A percentile compares a stretch with the other conserved stretches of the same genome.
Conservation (phyloP, 2,113 vertebrate genomes). For the Myiozetetes cayanensis region DNA sequence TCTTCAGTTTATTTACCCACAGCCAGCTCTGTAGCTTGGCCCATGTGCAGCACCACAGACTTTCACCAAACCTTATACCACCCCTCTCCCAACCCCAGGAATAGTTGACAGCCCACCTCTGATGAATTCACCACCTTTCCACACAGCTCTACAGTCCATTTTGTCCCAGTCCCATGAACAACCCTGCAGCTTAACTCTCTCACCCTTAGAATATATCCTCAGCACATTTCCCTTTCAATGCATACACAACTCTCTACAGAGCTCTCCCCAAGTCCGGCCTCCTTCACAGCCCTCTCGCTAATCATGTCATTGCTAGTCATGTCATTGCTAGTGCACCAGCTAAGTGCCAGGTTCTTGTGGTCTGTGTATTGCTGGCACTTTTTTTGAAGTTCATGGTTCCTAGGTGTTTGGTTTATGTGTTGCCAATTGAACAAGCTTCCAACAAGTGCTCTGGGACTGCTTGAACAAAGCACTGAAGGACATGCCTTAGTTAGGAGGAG, state of each 20-base stretch:
- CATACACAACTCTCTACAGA: not conserved
- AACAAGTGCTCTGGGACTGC: not conserved
- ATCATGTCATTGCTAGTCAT: not conserved
- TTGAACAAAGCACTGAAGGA: not conserved
- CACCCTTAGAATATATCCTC: not conserved
- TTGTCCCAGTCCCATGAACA: not conserved
- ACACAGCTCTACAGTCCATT: not conserved
- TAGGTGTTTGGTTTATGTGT: not conserved
- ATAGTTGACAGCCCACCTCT: not conserved
- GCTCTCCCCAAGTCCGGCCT: not conserved
- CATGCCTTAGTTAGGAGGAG: not conserved
- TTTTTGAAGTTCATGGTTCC: not conserved
- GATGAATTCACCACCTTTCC: not conserved
- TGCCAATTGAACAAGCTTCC: not conserved
- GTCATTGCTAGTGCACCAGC: not conserved
- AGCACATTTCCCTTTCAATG: not conserved
- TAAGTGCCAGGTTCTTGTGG: not conserved
- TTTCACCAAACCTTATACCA: not conserved
- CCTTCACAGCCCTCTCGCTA: not conserved
- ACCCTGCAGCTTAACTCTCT: not conserved
- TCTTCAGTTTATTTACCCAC: not conserved
- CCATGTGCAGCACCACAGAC: not conserved
- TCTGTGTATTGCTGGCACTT: not conserved
- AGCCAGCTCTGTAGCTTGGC: not conserved
- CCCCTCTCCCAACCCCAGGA: not conserved